phyloP scores from a whole-genome alignment of 2,113 vertebrate species.

The Urocynchramus pylzowi region DNA sequence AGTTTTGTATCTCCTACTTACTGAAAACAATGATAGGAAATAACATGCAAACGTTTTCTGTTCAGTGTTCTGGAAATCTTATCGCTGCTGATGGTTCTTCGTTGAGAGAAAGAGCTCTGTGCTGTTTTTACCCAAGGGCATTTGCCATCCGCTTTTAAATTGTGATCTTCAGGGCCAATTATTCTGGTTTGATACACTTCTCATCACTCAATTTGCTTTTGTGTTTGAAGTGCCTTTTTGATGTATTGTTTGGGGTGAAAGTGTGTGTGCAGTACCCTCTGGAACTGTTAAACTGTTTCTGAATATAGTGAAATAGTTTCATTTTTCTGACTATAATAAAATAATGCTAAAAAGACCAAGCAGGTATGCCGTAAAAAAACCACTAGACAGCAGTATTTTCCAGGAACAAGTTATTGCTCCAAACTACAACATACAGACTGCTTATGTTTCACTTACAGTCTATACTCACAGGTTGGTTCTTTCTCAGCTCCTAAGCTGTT shows the following conservation, averaged over 20 bases:
- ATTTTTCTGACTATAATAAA: background rate
- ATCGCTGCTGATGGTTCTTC: background rate
- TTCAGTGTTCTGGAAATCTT: background rate
- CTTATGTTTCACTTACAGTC: background rate
- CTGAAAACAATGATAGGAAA: background rate
- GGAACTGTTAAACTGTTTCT: background rate
- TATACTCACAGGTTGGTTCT: background rate
- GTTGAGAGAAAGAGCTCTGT: background rate
- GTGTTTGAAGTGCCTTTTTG: background rate
- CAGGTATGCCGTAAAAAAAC: background rate
- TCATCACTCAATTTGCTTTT: background rate
- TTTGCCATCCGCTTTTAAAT: background rate
- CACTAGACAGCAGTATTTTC: background rate
- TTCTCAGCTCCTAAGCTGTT: background rate
- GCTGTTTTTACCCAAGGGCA: background rate
- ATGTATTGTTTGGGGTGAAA: background rate
- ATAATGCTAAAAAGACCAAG: background rate
- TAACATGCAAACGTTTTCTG: background rate
- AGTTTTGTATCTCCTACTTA: background rate
- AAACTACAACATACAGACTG: background rate
- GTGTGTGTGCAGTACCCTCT: background rate
- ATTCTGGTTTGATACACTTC: constrained; percentile 17
- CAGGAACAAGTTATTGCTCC: background rate
- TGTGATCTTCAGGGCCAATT: background rate
- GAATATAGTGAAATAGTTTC: background rate